Evolutionary conservation across 2,888 invertebrate genomes (phyloP).

Genomic region (Drosophila pseudotakahashii): DNA sequence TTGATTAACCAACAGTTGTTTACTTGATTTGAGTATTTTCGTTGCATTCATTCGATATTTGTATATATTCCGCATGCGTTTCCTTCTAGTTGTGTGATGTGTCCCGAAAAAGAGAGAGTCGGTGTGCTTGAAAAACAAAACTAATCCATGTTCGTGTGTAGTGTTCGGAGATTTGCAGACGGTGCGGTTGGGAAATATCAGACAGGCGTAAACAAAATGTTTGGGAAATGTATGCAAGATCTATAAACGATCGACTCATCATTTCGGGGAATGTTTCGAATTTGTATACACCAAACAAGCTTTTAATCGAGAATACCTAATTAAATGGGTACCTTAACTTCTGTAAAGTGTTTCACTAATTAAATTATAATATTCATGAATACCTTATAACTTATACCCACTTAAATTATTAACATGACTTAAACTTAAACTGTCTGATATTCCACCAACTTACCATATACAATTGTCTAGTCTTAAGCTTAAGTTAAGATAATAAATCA

Average conservation of each 20-base stretch:
- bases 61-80: constrained; percentile 31
- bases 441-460: not conserved
- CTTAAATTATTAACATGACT: too few relatives aligned
- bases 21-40: constrained; percentile 39
- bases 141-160: constrained; percentile 24
- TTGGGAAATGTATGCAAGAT: not conserved
- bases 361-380: too few relatives aligned
- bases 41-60: constrained; percentile 52
- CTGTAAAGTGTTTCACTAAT: not conserved
- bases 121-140: constrained; percentile 24
- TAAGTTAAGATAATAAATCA: constrained; percentile 11
- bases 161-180: constrained; percentile 1
- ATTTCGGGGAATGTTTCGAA: not conserved
- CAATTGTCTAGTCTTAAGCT: constrained; percentile 8
- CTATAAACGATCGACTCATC: not conserved
- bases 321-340: not conserved
- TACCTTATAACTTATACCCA: too few relatives aligned
- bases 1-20: constrained; percentile 60
- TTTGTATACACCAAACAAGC: not conserved
- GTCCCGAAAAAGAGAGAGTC: constrained; percentile 35
- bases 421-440: constrained; percentile 9
- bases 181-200: not conserved
- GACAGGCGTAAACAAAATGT: constrained; percentile 12
- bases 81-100: constrained; percentile 27
- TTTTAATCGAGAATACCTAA: not conserved